Evolutionary conservation across 2,113 vertebrate species (phyloP).

Genomic region (Spea multiplicata): DNA sequence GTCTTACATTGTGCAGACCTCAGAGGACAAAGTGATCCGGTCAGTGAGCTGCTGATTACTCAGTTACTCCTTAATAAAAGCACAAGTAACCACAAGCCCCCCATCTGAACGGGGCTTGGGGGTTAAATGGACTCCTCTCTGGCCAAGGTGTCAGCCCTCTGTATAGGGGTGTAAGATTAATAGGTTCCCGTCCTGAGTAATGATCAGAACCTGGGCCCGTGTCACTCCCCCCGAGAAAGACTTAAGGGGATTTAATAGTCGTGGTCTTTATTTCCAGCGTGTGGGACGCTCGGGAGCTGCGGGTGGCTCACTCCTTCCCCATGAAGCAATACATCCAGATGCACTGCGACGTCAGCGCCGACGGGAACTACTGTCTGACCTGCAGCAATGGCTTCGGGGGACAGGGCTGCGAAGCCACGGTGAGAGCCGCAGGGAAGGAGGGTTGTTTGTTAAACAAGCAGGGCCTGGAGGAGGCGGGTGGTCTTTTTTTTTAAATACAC

Average conservation of each 20-base stretch:
- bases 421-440: conserved; percentile 57
- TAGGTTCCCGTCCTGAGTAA: too few species aligned
- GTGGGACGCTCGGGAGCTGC: conserved; percentile 88
- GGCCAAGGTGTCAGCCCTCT: too few species aligned
- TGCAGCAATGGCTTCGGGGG: conserved; percentile 85
- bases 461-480: too few species aligned
- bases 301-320: conserved; percentile 83
- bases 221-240: too few species aligned
- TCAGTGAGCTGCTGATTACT: conserved; percentile 51
- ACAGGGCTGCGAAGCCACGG: conserved; percentile 88
- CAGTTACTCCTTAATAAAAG: neutral
- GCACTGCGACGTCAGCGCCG: conserved; percentile 81
- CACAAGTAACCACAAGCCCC: too few species aligned
- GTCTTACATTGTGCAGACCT: conserved; percentile 81
- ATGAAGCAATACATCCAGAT: conserved; percentile 90
- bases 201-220: too few species aligned
- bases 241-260: too few species aligned
- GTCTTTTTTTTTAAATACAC: too few species aligned
- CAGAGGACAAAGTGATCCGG: conserved; percentile 93
- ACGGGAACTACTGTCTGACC: conserved; percentile 79
- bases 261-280: conserved; percentile 67
- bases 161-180: too few species aligned
- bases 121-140: too few species aligned
- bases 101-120: too few species aligned
- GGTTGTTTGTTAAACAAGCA: too few species aligned